These are phyloP conservation scores for Esox lucius DNA, from an alignment of 2,797 vertebrate species.

Conservation along the genomic window DNA sequence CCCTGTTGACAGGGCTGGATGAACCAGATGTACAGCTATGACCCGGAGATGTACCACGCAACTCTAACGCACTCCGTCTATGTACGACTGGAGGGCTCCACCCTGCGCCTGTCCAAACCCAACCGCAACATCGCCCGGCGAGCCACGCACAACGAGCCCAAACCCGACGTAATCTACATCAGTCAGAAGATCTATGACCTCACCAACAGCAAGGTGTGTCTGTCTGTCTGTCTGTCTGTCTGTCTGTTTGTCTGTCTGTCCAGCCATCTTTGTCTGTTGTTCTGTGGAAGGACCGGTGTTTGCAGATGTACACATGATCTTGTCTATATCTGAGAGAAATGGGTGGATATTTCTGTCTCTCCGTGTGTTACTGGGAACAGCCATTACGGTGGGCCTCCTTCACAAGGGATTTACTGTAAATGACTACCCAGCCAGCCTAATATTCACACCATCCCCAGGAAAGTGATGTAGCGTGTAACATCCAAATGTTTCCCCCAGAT, in stretches of 20 bases:
- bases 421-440: background rate
- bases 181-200: slow-evolving; percentile 99
- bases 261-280: too few species aligned
- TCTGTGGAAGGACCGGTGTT: background rate
- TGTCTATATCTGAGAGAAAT: slow-evolving; percentile 3
- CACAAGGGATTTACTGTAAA: background rate
- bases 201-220: slow-evolving; percentile 90
- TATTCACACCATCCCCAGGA: background rate
- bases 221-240: background rate
- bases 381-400: background rate
- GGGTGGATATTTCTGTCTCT: background rate
- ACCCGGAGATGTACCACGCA: slow-evolving; percentile 97
- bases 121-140: slow-evolving; percentile 95
- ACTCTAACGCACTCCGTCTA: slow-evolving; percentile 95
- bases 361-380: background rate
- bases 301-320: background rate
- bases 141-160: slow-evolving; percentile 90
- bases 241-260: background rate
- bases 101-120: slow-evolving; percentile 93
- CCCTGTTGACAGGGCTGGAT: slow-evolving; percentile 87
- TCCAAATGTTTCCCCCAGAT: slow-evolving; percentile 73
- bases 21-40: slow-evolving; percentile 95
- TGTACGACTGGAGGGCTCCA: slow-evolving; percentile 90
- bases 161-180: slow-evolving; percentile 89
- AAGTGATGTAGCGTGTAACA: background rate